Percentiles rank a stretch among this genome's conserved stretches.
phyloP scores from a whole-genome alignment of 2,113 vertebrate species.

The Rhipidura dahli region DNA sequence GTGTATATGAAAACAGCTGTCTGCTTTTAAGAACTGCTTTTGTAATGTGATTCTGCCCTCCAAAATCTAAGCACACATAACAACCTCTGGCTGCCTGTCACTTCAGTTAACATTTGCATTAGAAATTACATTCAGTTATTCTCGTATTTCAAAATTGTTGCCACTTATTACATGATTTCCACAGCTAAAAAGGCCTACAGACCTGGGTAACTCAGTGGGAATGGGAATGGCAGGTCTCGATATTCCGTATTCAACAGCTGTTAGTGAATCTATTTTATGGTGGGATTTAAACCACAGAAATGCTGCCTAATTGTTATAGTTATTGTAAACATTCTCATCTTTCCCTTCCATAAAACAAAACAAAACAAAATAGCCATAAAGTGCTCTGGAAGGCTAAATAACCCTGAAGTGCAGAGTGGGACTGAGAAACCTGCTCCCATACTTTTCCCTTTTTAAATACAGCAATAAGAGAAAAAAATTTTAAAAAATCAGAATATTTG shows the following conservation, averaged over 20 bases:
- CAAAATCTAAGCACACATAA: neutral
- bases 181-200: neutral
- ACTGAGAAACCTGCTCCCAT: slow-evolving; percentile 35
- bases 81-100: neutral
- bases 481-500: neutral
- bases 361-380: slow-evolving; percentile 47
- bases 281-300: neutral
- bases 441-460: neutral
- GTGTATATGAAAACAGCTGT: neutral
- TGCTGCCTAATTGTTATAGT: neutral
- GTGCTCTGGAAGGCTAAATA: slow-evolving; percentile 40
- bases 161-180: neutral
- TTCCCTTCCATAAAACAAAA: slow-evolving; percentile 7
- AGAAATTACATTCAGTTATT: neutral
- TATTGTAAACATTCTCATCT: slow-evolving; percentile 4
- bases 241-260: neutral
- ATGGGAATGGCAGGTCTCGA: neutral
- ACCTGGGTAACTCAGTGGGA: neutral
- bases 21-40: neutral
- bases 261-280: neutral
- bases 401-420: slow-evolving; percentile 28
- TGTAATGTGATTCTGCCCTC: neutral
- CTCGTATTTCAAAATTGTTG: neutral
- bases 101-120: neutral
- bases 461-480: neutral